Percentiles rank a stretch among this genome's conserved stretches.
These are phyloP conservation scores for Nomada flava DNA, from an alignment of 2,888 invertebrate genomes.

Conservation along the genomic window DNA sequence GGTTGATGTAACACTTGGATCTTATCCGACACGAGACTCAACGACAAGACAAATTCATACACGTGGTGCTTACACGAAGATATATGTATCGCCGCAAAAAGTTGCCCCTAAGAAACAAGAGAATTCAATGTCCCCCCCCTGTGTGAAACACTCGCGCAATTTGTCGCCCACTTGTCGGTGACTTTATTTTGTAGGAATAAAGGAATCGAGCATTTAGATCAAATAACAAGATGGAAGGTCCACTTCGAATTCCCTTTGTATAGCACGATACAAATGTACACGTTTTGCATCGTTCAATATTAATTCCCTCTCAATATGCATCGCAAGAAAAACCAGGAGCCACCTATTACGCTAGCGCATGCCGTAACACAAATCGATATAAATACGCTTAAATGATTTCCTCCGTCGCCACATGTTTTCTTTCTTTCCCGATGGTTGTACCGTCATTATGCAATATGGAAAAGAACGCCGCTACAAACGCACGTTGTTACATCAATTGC, in stretches of 20 bases:
- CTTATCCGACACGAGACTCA: slow-evolving; percentile 52
- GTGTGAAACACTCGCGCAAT: background rate
- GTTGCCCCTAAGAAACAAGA: background rate
- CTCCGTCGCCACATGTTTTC: background rate
- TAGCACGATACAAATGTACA: background rate
- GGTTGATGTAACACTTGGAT: slow-evolving; percentile 43
- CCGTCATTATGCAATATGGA: slow-evolving; percentile 6
- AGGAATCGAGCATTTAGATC: background rate
- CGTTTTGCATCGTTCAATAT: background rate
- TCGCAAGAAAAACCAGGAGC: background rate
- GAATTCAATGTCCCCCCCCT: background rate
- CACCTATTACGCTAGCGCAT: background rate
- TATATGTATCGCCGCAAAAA: background rate
- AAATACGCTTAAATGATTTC: slow-evolving; percentile 5
- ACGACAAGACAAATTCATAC: slow-evolving; percentile 14
- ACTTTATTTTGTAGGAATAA: background rate
- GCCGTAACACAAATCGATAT: slow-evolving; percentile 21
- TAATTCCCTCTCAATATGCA: no score
- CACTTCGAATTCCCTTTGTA: background rate
- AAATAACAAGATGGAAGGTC: background rate
- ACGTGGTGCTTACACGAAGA: slow-evolving; percentile 35
- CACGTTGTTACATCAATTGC: background rate
- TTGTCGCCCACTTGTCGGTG: background rate
- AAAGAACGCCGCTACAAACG: background rate
- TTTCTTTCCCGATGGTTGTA: background rate